These are phyloP conservation scores for Tetranychus cinnabarinus DNA, from an alignment of 1,140 invertebrate species.

Conservation along the genomic window DNA sequence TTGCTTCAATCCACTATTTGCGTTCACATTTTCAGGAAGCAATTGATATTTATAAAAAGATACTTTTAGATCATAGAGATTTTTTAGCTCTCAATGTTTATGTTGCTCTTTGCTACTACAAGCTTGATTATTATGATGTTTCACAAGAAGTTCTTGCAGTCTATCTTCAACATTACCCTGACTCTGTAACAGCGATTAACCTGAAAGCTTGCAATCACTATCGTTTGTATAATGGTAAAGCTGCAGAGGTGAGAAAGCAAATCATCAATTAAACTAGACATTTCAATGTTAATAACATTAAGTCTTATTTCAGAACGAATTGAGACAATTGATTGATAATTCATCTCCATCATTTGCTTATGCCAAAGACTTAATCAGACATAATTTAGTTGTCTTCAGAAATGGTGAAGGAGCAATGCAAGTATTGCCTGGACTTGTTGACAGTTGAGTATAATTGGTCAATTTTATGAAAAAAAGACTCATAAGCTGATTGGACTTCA, in stretches of 20 bases:
- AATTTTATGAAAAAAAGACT: slow-evolving; percentile 15
- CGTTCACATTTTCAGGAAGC: slow-evolving; percentile 91
- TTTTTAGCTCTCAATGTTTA: slow-evolving; percentile 88
- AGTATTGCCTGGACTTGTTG: slow-evolving; percentile 49
- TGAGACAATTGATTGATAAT: slow-evolving; percentile 35
- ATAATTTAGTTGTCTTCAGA: slow-evolving; percentile 83
- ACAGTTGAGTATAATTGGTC: neutral
- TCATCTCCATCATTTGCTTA: slow-evolving; percentile 53
- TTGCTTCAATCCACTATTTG: slow-evolving; percentile 89
- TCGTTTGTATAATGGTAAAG: slow-evolving; percentile 75
- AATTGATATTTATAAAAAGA: slow-evolving; percentile 92
- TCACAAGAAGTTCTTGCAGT: slow-evolving; percentile 81
- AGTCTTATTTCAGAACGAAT: slow-evolving; percentile 20
- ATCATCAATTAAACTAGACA: neutral
- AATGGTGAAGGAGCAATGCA: slow-evolving; percentile 78
- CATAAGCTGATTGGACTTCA: slow-evolving; percentile 86
- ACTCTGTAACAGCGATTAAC: slow-evolving; percentile 83
- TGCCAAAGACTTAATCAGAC: slow-evolving; percentile 72
- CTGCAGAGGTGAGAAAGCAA: slow-evolving; percentile 39
- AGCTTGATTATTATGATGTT: slow-evolving; percentile 53
- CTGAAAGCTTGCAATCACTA: slow-evolving; percentile 74
- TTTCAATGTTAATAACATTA: no score
- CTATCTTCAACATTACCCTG: slow-evolving; percentile 73
- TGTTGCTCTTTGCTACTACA: slow-evolving; percentile 91
- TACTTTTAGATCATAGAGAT: slow-evolving; percentile 75